Evolutionary conservation across 1,140 invertebrate species (phyloP), one percentile per base, ranked within the genome.

Genomic region (Pomacea maculata): DNA sequence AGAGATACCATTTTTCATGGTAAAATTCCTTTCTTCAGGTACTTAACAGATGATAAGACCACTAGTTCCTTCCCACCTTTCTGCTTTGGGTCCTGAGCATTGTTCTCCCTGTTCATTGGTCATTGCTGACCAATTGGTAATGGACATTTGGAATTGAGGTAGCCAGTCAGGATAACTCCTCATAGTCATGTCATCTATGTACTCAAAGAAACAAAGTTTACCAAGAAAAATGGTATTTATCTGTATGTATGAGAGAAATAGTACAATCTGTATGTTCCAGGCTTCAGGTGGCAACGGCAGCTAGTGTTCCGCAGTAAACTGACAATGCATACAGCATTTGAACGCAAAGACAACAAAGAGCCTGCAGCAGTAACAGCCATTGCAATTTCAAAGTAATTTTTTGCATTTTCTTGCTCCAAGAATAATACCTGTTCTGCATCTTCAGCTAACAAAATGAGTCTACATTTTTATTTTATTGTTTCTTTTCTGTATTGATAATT

Each of bases 321-420:
- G 81, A 99, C 98, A 21, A 99, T 99, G 97, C 98, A 99, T 90
- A 99, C 98, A 82, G 98, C 98, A 55, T 99, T 97, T 90, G 97
- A 99, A 92, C 93, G 98, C 34, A 96, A 97, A 89, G 98, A 99
- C 92, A 99, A 99, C 93, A 94, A 95, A 0, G 97, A 98, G 91
- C 98, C 98, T 70, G 98, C 98, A 54, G 97, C 97, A 74, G 96
- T 99, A 84, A 99, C 98, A 45, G 95, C 97, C 70, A 93, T 99
- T 29, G 95, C 96, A 29, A 95, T 97, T 64, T 97, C 96, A 55
- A 96, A 94, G 95, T 95, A 90, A 89, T 92, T 83, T 34, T 19
- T 15, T 57, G 57, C 19, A 29, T 64, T 19, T 17, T 29, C 21
- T 11, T 29, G 34, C 6, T 11, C 68, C 21, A 21, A 19, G 17